phyloP scores from a whole-genome alignment of 2,888 invertebrate genomes.

The Habroteleia sp. region DNA sequence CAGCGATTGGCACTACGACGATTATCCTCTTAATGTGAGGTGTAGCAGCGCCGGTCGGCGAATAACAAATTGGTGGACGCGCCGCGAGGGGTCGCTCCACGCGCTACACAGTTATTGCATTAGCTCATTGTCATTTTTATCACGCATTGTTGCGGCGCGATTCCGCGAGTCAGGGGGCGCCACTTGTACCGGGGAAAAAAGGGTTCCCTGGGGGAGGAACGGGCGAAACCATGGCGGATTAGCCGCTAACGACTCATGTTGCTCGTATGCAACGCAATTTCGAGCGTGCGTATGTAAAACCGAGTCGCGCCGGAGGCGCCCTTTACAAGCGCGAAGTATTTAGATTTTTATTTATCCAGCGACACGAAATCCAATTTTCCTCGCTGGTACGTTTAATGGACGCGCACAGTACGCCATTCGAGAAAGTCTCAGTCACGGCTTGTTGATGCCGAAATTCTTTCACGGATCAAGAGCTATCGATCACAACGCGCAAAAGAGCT shows the following conservation, averaged over 20 bases:
- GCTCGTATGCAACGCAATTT: slow-evolving; percentile 74
- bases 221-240: slow-evolving; percentile 70
- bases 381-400: slow-evolving; percentile 10
- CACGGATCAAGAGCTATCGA: slow-evolving; percentile 28
- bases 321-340: slow-evolving; percentile 49
- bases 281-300: slow-evolving; percentile 55
- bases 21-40: slow-evolving; percentile 51
- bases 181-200: slow-evolving; percentile 59
- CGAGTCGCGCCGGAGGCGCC: slow-evolving; percentile 4
- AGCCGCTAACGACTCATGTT: slow-evolving; percentile 77
- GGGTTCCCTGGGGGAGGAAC: slow-evolving; percentile 45
- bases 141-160: slow-evolving; percentile 69
- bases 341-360: slow-evolving; percentile 59
- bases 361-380: slow-evolving; percentile 52
- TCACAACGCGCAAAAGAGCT: not conserved
- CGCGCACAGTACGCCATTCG: slow-evolving; percentile 40
- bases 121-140: slow-evolving; percentile 81
- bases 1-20: slow-evolving; percentile 52
- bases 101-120: slow-evolving; percentile 80
- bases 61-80: slow-evolving; percentile 40
- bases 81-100: slow-evolving; percentile 29
- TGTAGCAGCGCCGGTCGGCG: slow-evolving; percentile 8
- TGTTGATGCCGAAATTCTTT: slow-evolving; percentile 34
- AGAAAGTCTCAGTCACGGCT: slow-evolving; percentile 14
- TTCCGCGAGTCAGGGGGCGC: slow-evolving; percentile 24